Evolutionary conservation across 1,140 invertebrate species (phyloP).

Genomic region (Bombus confusus): DNA sequence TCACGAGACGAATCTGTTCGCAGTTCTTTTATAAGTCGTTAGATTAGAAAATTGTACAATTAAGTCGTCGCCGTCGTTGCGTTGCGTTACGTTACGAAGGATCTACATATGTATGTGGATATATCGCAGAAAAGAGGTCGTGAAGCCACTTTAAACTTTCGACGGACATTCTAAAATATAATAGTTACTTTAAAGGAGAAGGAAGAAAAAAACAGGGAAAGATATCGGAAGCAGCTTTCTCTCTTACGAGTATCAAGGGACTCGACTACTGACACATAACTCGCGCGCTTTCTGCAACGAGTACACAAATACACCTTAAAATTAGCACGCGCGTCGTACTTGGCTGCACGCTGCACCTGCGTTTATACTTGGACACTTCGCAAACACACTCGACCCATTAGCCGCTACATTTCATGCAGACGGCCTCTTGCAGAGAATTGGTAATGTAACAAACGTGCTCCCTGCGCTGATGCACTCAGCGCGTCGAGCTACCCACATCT

Average conservation of each 20-base stretch:
- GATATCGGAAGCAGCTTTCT: background rate
- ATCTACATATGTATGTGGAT: too few relatives aligned
- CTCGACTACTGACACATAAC: constrained; percentile 8
- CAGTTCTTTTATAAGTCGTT: too few relatives aligned
- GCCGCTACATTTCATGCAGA: constrained; percentile 52
- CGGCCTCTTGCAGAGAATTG: constrained; percentile 48
- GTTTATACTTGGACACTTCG: constrained; percentile 57
- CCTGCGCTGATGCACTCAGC: background rate
- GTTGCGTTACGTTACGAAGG: too few relatives aligned
- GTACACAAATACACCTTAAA: constrained; percentile 39
- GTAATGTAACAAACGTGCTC: constrained; percentile 46
- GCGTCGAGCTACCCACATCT: background rate
- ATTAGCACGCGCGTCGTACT: constrained; percentile 28
- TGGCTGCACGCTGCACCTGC: constrained; percentile 36
- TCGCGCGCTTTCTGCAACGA: constrained; percentile 23
- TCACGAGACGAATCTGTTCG: background rate
- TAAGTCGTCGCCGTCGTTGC: too few relatives aligned
- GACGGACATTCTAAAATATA: constrained; percentile 1
- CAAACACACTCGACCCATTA: constrained; percentile 66
- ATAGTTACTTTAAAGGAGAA: too few relatives aligned
- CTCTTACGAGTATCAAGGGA: too few relatives aligned
- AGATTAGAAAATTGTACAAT: too few relatives aligned
- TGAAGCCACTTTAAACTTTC: background rate
- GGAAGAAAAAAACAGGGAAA: constrained; percentile 1
- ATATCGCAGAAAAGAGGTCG: too few relatives aligned